These are phyloP conservation scores for Amazona vittata DNA, from an alignment of 2,113 vertebrate genomes.

Conservation along the genomic window DNA sequence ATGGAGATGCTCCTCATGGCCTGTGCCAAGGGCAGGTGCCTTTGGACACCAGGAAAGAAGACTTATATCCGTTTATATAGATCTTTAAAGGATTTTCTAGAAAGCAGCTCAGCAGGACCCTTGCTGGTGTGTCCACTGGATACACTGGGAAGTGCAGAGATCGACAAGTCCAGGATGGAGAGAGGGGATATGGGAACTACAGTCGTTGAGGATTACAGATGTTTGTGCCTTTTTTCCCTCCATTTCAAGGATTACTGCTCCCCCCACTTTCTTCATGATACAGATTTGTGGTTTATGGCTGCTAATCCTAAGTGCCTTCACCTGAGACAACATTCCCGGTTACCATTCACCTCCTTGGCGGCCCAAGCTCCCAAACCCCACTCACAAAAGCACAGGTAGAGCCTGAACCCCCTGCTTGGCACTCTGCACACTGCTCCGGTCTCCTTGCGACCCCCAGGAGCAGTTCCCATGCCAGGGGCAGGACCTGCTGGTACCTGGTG, in stretches of 20 bases:
- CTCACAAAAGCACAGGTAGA: not conserved
- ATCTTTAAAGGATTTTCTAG: not conserved
- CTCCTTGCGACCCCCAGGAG: not conserved
- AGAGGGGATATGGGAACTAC: not conserved
- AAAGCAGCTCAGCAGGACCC: not conserved
- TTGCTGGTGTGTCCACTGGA: accelerated
- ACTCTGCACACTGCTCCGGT: not conserved
- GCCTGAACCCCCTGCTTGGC: not conserved
- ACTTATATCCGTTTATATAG: not conserved
- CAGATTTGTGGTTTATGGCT: not conserved
- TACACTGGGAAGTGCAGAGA: not conserved
- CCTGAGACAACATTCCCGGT: not conserved
- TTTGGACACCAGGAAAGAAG: not conserved
- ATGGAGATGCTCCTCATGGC: not conserved
- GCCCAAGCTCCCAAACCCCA: not conserved
- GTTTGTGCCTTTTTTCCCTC: not conserved
- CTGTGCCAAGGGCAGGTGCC: not conserved
- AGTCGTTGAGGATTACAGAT: not conserved
- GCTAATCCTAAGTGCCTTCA: not conserved
- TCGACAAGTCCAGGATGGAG: not conserved
- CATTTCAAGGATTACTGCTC: not conserved
- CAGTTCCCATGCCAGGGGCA: accelerated
- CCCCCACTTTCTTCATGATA: not conserved
- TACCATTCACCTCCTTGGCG: not conserved
- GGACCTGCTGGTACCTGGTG: accelerated